A percentile compares a stretch with the other conserved stretches of the same genome.
phyloP scores from a whole-genome alignment of 1,140 invertebrate species.

The Sogatella furcifera region DNA sequence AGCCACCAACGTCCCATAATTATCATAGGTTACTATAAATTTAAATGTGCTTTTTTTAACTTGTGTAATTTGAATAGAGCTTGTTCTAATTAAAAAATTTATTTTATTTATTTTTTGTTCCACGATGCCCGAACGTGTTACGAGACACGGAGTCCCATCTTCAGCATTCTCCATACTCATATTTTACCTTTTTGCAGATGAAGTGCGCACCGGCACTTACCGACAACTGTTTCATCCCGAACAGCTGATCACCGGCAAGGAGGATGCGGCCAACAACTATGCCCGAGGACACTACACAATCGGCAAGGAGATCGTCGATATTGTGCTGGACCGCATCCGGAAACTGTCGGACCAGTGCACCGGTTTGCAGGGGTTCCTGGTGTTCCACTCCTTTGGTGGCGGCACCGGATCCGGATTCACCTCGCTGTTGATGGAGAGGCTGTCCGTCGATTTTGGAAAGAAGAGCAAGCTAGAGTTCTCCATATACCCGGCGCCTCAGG shows the following conservation, averaged over 20 bases:
- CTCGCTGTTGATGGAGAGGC: constrained; percentile 74
- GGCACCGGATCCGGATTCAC: constrained; percentile 83
- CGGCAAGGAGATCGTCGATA: constrained; percentile 76
- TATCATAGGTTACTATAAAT: no score
- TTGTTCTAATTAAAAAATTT: not conserved
- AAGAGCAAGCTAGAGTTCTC: constrained; percentile 83
- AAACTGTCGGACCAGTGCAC: constrained; percentile 80
- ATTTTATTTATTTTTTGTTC: not conserved
- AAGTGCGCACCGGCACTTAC: constrained; percentile 73
- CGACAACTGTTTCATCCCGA: constrained; percentile 77
- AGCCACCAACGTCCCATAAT: no score
- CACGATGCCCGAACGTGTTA: not conserved
- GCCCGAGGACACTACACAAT: constrained; percentile 86
- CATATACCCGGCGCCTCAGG: constrained; percentile 80
- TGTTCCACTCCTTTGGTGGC: constrained; percentile 83
- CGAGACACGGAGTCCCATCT: not conserved
- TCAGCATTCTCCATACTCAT: not conserved
- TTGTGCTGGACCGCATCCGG: constrained; percentile 64
- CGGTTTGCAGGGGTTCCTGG: constrained; percentile 76
- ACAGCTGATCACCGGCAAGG: constrained; percentile 75
- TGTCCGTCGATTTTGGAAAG: constrained; percentile 83
- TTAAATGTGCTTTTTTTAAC: no score
- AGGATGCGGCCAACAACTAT: constrained; percentile 85
- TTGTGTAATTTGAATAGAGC: no score
- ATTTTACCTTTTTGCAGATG: constrained; percentile 38